A percentile compares a stretch with the other conserved stretches of the same genome.
phyloP scores from a whole-genome alignment of 2,888 invertebrate genomes.

The Petrolisthes manimaculis region DNA sequence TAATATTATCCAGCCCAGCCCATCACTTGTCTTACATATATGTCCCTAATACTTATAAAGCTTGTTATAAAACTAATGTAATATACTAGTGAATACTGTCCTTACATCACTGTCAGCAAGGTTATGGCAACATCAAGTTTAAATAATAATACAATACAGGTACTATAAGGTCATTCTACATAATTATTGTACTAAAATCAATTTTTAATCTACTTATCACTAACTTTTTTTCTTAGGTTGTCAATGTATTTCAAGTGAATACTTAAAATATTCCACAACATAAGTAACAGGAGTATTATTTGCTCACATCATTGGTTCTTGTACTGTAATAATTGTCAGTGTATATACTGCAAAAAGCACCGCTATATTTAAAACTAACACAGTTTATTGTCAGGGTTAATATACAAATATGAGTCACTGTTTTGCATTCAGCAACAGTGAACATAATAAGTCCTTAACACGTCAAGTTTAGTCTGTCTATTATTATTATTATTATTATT shows the following conservation, averaged over 20 bases:
- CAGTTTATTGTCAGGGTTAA: no score
- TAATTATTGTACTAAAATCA: not conserved
- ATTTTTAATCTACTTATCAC: not conserved
- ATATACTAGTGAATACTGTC: not conserved
- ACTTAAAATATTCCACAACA: conserved; percentile 15
- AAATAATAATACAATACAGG: not conserved
- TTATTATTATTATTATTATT: no score
- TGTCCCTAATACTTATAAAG: no score
- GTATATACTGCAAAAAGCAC: conserved; percentile 3
- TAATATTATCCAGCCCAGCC: no score
- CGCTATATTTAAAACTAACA: conserved; percentile 17
- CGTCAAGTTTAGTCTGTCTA: no score
- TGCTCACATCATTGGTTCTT: not conserved
- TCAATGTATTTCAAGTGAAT: not conserved
- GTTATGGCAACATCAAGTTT: not conserved
- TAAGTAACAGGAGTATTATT: conserved; percentile 4
- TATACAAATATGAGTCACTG: no score
- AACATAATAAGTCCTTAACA: no score
- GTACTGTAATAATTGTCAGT: not conserved
- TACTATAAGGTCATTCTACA: not conserved
- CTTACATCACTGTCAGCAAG: conserved; percentile 1
- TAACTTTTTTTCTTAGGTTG: not conserved
- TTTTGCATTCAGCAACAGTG: no score
- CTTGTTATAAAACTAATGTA: not conserved
- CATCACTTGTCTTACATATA: no score